Conservation (phyloP, 2,888 invertebrate species). For the Dilophus febrilis region DNA sequence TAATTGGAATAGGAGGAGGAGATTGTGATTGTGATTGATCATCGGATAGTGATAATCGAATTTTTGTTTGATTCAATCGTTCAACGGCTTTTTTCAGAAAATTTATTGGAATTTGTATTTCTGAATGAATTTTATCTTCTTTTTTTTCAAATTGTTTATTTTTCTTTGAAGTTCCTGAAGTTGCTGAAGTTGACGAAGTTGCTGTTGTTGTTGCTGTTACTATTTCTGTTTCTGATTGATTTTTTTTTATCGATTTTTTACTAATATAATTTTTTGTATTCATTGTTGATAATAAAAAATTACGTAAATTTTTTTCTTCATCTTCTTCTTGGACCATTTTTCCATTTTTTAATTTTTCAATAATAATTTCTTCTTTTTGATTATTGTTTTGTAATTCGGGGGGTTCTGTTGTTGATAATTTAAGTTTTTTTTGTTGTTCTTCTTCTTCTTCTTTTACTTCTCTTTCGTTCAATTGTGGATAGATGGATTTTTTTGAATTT, state of each 20-base stretch:
- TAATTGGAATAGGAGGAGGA: too few relatives aligned
- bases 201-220: neutral
- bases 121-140: too few relatives aligned
- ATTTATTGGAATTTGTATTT: constrained; percentile 4
- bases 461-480: neutral
- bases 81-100: constrained; percentile 26
- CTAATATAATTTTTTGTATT: constrained; percentile 10
- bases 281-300: constrained; percentile 18
- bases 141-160: too few relatives aligned
- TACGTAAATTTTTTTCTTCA: constrained; percentile 17
- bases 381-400: neutral
- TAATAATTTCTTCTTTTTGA: neutral
- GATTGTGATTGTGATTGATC: too few relatives aligned
- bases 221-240: constrained; percentile 1
- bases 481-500: constrained; percentile 7
- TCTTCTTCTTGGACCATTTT: constrained; percentile 2
- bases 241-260: neutral
- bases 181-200: neutral
- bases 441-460: constrained; percentile 1
- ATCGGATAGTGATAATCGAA: too few relatives aligned
- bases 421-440: constrained; percentile 17
- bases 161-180: too few relatives aligned
- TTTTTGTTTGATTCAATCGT: constrained; percentile 15
- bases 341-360: neutral
- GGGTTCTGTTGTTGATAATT: constrained; percentile 2